Evolutionary conservation across 2,113 vertebrate species (phyloP).

Genomic region (Sinocyclocheilus anshuiensis): DNA sequence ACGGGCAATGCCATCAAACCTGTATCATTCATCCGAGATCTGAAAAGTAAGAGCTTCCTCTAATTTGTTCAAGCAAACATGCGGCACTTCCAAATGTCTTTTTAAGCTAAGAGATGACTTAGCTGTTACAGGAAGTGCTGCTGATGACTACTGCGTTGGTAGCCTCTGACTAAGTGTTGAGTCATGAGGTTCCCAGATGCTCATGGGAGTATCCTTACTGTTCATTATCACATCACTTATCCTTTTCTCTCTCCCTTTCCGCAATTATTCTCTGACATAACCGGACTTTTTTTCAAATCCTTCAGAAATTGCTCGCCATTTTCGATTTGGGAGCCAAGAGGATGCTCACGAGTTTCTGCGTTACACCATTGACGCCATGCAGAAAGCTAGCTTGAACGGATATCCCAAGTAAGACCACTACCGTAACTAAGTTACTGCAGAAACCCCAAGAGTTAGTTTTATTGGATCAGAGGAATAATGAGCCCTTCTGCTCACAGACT

Average conservation of each 20-base stretch:
- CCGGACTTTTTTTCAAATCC: too few relatives aligned
- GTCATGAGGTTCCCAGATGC: slow-evolving; percentile 17
- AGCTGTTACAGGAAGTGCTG: neutral
- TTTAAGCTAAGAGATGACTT: neutral
- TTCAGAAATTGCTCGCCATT: too few relatives aligned
- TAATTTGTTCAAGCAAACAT: neutral
- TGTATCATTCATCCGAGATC: slow-evolving; percentile 87
- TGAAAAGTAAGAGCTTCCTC: slow-evolving; percentile 85
- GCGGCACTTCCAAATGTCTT: neutral
- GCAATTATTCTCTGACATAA: too few relatives aligned
- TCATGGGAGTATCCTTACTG: slow-evolving; percentile 42
- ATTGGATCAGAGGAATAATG: too few relatives aligned
- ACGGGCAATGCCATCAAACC: slow-evolving; percentile 93
- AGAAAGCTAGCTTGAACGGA: too few relatives aligned
- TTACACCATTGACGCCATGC: too few relatives aligned
- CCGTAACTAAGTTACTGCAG: too few relatives aligned
- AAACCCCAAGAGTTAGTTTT: too few relatives aligned
- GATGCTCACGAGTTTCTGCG: too few relatives aligned
- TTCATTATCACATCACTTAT: neutral
- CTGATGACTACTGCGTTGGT: slow-evolving; percentile 1
- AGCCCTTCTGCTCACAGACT: too few relatives aligned
- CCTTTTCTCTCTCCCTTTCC: neutral
- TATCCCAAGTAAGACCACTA: too few relatives aligned
- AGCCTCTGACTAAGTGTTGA: slow-evolving; percentile 36
- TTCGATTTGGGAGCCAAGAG: too few relatives aligned